phyloP scores from a whole-genome alignment of 2,888 invertebrate species.

The Cactoblastis cactorum region DNA sequence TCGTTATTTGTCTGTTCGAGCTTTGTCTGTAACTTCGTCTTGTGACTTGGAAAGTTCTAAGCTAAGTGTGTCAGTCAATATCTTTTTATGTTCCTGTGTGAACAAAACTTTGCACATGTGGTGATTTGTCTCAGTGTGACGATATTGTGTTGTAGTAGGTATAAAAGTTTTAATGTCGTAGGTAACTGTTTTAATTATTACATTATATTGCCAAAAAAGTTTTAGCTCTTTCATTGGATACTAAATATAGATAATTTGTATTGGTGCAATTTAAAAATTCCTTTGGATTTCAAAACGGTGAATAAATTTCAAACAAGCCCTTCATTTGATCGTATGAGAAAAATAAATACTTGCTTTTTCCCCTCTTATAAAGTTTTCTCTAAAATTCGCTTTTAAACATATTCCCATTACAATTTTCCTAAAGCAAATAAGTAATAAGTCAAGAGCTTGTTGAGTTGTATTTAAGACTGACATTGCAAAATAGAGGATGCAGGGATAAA shows the following conservation, averaged over 20 bases:
- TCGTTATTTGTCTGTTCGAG: too few species aligned
- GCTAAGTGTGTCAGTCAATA: neutral
- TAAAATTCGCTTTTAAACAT: neutral
- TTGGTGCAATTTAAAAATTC: too few species aligned
- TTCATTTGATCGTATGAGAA: too few species aligned
- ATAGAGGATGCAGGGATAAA: neutral
- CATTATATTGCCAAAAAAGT: too few species aligned
- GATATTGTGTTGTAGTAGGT: too few species aligned
- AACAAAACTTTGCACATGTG: slow-evolving; percentile 21
- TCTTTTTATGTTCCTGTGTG: neutral
- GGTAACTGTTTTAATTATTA: neutral
- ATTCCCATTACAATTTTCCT: slow-evolving; percentile 26
- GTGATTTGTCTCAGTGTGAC: neutral
- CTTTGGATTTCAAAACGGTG: too few species aligned
- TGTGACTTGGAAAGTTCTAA: neutral
- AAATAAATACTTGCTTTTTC: too few species aligned
- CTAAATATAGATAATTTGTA: too few species aligned
- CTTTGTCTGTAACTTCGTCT: slow-evolving; percentile 1
- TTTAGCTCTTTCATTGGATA: too few species aligned
- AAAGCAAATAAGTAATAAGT: slow-evolving; percentile 49
- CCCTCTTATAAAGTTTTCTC: neutral
- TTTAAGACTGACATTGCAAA: slow-evolving; percentile 45
- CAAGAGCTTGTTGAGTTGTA: slow-evolving; percentile 44
- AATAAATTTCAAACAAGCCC: too few species aligned
- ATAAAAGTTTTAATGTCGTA: neutral